A percentile compares a stretch with the other conserved stretches of the same genome.
These are phyloP conservation scores for Aphyosemion australe DNA, from an alignment of 2,113 vertebrate genomes.

Conservation along the genomic window DNA sequence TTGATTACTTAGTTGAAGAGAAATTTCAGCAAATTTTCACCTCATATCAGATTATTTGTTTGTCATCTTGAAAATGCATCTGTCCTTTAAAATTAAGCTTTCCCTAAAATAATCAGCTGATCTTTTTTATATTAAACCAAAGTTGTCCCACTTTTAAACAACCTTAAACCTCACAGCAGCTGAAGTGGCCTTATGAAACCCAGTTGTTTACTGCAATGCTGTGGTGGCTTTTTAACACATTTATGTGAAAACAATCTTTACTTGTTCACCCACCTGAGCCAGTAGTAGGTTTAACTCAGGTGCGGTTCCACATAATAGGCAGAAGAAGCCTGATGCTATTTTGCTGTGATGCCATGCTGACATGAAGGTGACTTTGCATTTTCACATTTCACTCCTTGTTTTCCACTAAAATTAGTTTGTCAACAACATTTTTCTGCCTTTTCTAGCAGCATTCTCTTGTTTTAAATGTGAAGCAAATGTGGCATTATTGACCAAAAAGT, in stretches of 20 bases:
- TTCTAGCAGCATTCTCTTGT: slow-evolving; percentile 25
- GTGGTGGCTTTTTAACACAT: not conserved
- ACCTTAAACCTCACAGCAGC: slow-evolving; percentile 1
- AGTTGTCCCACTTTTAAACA: not conserved
- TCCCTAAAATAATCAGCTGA: too few species aligned
- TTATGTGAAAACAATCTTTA: slow-evolving; percentile 16
- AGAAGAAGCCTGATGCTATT: not conserved
- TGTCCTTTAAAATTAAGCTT: too few species aligned
- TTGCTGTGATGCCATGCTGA: not conserved
- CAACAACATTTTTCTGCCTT: slow-evolving; percentile 23
- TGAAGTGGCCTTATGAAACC: slow-evolving; percentile 5
- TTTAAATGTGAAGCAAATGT: slow-evolving; percentile 40
- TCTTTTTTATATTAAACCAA: too few species aligned
- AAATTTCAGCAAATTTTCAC: too few species aligned
- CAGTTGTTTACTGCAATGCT: not conserved
- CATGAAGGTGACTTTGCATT: slow-evolving; percentile 9
- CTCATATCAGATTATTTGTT: too few species aligned
- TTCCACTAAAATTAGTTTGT: slow-evolving; percentile 19
- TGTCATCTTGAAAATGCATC: too few species aligned
- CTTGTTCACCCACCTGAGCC: slow-evolving; percentile 20
- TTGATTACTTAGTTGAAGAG: too few species aligned
- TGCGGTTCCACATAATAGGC: not conserved
- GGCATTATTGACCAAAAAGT: slow-evolving; percentile 47
- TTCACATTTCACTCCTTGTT: slow-evolving; percentile 1
- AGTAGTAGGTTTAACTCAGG: slow-evolving; percentile 3